Base-by-base conservation (phyloP, 2,113 vertebrate species). In the Morone saxatilis region DNA sequence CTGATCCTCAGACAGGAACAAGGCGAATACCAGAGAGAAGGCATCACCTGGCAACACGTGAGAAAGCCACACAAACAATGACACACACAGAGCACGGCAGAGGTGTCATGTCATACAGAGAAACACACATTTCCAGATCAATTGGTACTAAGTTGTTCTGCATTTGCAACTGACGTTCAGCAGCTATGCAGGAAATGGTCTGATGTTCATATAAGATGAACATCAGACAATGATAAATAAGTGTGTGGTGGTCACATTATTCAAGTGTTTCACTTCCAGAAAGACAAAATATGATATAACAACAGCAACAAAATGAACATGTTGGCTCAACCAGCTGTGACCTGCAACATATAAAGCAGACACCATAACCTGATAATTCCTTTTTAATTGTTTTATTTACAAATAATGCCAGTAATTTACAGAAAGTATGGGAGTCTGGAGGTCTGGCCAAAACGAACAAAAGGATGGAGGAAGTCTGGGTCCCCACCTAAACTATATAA, bases 1-100 rank as follows among this genome's bases (percentile, higher is more conserved):
- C 94, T 98, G 53, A 96, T 99, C 91, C 96, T 99, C 36, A 92
- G 94, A 10, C 97, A 99, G 91, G 97, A 98, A 38, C 98, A 99
- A 56, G 95, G 94, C 0, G 98, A 99, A 67, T 99, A 99, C 43
- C 88, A 96, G 80, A 94, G 97, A 0, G 98, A 98, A 78, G 97
- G 97, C 68, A 97, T 99, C 84, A 76, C 95, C 75, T 98, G 97
- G 97, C 96, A 96, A 78, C 96, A 93, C 0, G 97, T 98, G 89
- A 96, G 96, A 1, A 12, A 81, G 22, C 51, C 40, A 69, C 59
- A 56, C 63, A 72, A 43, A 78, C 70, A 70, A 4, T n/a, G 20
- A 71, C 81, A 66, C 17, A 40, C 8, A 25, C 0, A 4, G 19
- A 54, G 1, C 1, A 5, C 6, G 7, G 25, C 36, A 51, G 20